Evolutionary conservation across 2,113 vertebrate genomes (phyloP), one percentile per base, ranked within the genome.

Genomic region (Ictalurus punctatus): DNA sequence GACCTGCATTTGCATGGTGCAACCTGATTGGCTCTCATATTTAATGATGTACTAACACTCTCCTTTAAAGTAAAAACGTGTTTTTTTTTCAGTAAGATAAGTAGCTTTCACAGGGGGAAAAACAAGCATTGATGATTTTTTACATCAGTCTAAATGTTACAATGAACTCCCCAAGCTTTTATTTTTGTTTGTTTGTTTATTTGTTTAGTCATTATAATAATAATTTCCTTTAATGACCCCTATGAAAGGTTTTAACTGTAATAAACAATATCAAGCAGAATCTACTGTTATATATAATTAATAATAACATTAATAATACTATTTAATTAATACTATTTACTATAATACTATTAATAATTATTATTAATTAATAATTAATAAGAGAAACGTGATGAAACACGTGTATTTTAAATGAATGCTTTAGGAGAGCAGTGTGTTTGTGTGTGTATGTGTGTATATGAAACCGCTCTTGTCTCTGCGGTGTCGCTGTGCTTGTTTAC

Each of bases 371-470:
- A 19, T 2, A 73, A 17, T 37, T 34, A 34, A 34, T 34, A 25
- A 48, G 6, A 44, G 10, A 23, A 2, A 76, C 8, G 0, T 54
- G 25, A 2, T 78, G 37, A 40, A 5, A 48, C 19, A 40, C 8
- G 8, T 78, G 10, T 48, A 25, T 48, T 78, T 48, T 23, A 7
- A 78, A 78, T 78, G 19, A 79, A 48, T 52, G 0, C 76, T 79
- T 6, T 8, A 79, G 19, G 34, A 30, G n/a, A 34, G 27, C n/a
- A 6, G 48, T 52, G 48, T 52, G 48, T 52, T 44, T 81, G 79
- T 82, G 79, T 82, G 79, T 81, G 80, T 83, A 56, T 83, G 80
- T 83, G 81, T 83, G 81, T 83, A 19, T 59, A 52, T 56, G 56
- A 81, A n/a, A 13, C 40, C 12, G 1, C 6, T 58, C 27, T 30